Percentiles rank a stretch among this genome's conserved stretches.
phyloP scores from a whole-genome alignment of 35 echinoderm and acorn worm genomes.

The Ptychodera flava region DNA sequence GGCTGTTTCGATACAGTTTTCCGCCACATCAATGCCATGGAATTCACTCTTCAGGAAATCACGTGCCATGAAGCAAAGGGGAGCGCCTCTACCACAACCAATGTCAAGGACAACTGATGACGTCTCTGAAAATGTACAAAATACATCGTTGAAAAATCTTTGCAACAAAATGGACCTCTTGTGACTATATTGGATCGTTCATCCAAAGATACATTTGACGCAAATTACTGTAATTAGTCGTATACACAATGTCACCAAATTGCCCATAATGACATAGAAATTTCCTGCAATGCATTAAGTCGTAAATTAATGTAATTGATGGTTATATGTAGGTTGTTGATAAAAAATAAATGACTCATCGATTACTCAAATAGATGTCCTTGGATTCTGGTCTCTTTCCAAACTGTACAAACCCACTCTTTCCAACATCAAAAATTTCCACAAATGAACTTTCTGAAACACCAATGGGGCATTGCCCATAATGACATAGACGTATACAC shows the following conservation, averaged over 20 bases:
- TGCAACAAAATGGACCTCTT: not conserved
- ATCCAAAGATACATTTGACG: not conserved
- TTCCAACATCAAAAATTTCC: no score
- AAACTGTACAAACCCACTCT: no score
- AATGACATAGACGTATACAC: no score
- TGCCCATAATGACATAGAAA: not conserved
- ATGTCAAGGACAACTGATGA: not conserved
- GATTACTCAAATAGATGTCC: no score
- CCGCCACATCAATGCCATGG: not conserved
- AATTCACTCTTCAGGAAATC: not conserved
- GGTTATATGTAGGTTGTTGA: no score
- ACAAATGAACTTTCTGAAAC: no score
- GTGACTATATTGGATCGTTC: not conserved
- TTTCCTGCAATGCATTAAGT: not conserved
- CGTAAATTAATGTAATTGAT: not conserved
- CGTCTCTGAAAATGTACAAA: no score
- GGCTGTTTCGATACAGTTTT: not conserved
- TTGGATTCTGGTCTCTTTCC: no score
- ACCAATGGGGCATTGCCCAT: no score
- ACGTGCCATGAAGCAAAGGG: not conserved
- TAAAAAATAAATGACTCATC: no score
- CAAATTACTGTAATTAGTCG: not conserved
- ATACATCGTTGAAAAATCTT: not conserved
- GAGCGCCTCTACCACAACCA: not conserved
- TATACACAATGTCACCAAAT: not conserved